Evolutionary conservation across 1,140 invertebrate genomes (phyloP).

Genomic region (Artemia franciscana): DNA sequence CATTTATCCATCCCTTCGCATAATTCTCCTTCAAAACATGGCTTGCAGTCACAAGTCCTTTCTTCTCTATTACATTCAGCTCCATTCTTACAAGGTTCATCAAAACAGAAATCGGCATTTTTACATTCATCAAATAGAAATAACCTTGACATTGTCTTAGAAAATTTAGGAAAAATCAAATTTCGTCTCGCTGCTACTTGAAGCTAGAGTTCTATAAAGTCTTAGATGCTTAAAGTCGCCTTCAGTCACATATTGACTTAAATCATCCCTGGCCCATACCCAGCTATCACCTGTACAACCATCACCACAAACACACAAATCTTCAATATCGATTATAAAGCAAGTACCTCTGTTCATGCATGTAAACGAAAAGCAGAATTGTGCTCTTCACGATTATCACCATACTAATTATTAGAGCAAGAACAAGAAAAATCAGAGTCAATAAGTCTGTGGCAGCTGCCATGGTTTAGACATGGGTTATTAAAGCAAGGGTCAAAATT

Average conservation of each 20-base stretch:
- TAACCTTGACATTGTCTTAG: too few species aligned
- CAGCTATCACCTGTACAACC: neutral
- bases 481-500: neutral
- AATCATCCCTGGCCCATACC: too few species aligned
- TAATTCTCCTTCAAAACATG: slow-evolving; percentile 15
- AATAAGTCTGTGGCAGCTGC: neutral
- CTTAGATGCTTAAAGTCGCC: too few species aligned
- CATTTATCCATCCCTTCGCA: slow-evolving; percentile 14
- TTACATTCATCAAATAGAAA: too few species aligned
- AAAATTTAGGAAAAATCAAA: too few species aligned
- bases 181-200: too few species aligned
- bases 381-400: neutral
- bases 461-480: neutral
- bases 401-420: neutral
- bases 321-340: neutral
- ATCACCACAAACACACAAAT: neutral
- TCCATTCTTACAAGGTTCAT: neutral
- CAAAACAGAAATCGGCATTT: neutral
- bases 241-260: too few species aligned
- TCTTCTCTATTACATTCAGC: slow-evolving; percentile 10
- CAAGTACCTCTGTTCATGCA: neutral
- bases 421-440: neutral
- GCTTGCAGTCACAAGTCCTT: slow-evolving; percentile 11
- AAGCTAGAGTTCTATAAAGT: too few species aligned
- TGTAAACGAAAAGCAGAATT: neutral